These are phyloP conservation scores for Egretta garzetta DNA, from an alignment of 2,113 vertebrate species.

Conservation along the genomic window DNA sequence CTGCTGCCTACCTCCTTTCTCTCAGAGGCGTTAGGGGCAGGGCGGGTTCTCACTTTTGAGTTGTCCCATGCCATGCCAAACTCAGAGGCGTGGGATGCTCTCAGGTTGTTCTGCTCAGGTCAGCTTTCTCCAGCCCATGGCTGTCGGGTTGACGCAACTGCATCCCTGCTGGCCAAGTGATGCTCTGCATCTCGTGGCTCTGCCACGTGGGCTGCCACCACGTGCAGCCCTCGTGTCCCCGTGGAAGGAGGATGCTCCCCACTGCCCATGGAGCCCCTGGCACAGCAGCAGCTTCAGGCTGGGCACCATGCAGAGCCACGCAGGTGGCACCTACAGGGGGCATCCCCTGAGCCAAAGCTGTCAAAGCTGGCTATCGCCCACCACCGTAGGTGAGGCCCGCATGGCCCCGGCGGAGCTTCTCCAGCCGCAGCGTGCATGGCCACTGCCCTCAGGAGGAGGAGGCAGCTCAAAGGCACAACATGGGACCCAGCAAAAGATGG, in stretches of 20 bases:
- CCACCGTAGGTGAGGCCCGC: background rate
- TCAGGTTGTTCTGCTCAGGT: rapidly evolving
- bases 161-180: background rate
- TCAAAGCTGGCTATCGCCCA: background rate
- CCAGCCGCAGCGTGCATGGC: rapidly evolving
- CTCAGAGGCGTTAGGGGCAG: rapidly evolving
- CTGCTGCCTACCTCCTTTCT: background rate
- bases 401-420: background rate
- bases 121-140: background rate
- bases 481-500: background rate
- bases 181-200: background rate
- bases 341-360: background rate
- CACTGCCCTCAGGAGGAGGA: background rate
- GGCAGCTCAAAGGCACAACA: background rate
- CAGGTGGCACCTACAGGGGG: no score
- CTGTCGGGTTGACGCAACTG: background rate
- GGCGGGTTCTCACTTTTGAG: background rate
- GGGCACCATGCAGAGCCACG: rapidly evolving
- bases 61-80: rapidly evolving
- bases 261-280: rapidly evolving
- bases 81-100: rapidly evolving
- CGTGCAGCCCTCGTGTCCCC: rapidly evolving
- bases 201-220: background rate
- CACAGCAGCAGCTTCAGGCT: background rate
- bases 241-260: background rate